Evolutionary conservation across 1,140 invertebrate species (phyloP), one percentile per base, ranked within the genome.

Genomic region (Drosophila varians): DNA sequence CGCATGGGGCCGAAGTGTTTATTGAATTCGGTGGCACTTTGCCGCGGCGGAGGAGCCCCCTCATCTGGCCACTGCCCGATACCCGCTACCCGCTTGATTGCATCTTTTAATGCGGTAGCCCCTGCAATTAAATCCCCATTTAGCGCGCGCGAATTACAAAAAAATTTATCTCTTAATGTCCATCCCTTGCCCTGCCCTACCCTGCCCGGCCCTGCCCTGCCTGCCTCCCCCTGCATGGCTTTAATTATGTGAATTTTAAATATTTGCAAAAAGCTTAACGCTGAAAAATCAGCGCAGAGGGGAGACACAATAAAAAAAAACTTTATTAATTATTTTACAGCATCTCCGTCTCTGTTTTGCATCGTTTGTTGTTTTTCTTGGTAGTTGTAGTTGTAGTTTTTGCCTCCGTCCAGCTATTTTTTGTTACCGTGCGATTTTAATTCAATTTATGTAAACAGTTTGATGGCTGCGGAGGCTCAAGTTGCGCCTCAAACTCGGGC

Each of bases 51-150:
- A 16, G 12, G 36, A 4, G 7, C 16, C 34, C 25, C 19, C 7
- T 9, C n/a, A 0, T 16, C 19, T 3, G 1, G 8, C 53, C n/a
- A 23, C 18, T 9, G 14, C 3, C 52, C 40, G n/a, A n/a, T n/a
- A n/a, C n/a, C n/a, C n/a, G n/a, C n/a, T n/a, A n/a, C 3, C 52
- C 40, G n/a, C 58, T 84, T 79, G 79, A 79, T 89, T 79, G 79
- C 82, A 74, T 68, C 83, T 75, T 62, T 75, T 54, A 51, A 68
- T 38, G 72, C 72, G 58, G 78, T 83, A 88, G 75, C 75, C 78
- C 75, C 84, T 89, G 84, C 86, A 89, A 89, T 89, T 89, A 89
- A 89, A 89, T 89, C 78, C 79, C 84, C 86, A 89, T 89, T 89
- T 89, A 77, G 71, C 62, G 58, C 52, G 54, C 72, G 76, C 80